These are phyloP conservation scores for Caenorhabditis drosophilae DNA, from an alignment of 2,888 invertebrate species.

Conservation along the genomic window DNA sequence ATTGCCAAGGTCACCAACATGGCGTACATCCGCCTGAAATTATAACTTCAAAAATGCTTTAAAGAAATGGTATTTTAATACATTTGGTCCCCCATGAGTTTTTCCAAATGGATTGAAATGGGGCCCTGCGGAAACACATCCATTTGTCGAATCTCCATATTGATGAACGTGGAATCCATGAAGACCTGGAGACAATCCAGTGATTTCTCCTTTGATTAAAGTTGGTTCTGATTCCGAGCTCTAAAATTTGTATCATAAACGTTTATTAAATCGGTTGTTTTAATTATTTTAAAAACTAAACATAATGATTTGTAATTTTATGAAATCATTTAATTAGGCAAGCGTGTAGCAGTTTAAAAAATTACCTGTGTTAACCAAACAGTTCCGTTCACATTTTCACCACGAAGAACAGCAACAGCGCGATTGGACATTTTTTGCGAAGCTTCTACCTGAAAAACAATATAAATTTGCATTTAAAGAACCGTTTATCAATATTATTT, in stretches of 20 bases:
- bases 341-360: background rate
- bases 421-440: constrained; percentile 51
- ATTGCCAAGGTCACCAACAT: constrained; percentile 69
- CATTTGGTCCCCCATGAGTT: constrained; percentile 69
- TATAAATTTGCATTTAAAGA: background rate
- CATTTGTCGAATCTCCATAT: constrained; percentile 66
- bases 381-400: constrained; percentile 56
- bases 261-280: background rate
- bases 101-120: constrained; percentile 70
- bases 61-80: too few species aligned
- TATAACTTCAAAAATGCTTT: too few species aligned
- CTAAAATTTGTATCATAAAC: constrained; percentile 28
- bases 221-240: constrained; percentile 52
- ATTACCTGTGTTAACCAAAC: constrained; percentile 59
- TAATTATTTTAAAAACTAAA: background rate
- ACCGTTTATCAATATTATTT: background rate
- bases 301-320: background rate
- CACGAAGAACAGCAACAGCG: constrained; percentile 61
- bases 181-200: constrained; percentile 63
- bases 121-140: constrained; percentile 69
- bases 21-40: constrained; percentile 63
- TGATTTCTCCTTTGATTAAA: constrained; percentile 62
- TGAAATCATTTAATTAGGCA: background rate
- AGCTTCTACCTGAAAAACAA: constrained; percentile 30
- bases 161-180: constrained; percentile 70